Evolutionary conservation across 2,113 vertebrate genomes (phyloP).

Genomic region (Cepphus grylle): DNA sequence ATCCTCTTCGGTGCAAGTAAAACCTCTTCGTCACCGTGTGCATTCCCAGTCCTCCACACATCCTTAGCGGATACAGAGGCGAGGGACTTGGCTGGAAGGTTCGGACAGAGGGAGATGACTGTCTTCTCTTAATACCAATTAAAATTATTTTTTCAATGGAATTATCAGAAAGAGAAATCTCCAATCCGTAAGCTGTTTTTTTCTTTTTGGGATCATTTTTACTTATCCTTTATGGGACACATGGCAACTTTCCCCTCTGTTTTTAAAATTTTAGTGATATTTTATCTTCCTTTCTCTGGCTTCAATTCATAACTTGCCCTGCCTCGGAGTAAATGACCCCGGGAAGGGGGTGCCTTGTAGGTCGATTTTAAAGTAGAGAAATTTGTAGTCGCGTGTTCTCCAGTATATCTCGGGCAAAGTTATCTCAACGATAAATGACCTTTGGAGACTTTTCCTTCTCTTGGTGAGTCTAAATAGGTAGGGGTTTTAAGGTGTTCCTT

Average conservation of each 20-base stretch:
- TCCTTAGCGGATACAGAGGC: neutral
- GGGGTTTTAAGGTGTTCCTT: slow-evolving; percentile 42
- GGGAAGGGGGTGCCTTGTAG: neutral
- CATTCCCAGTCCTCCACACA: neutral
- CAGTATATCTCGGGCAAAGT: neutral
- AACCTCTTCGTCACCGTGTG: neutral
- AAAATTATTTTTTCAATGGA: neutral
- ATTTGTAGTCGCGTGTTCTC: neutral
- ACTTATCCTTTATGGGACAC: neutral
- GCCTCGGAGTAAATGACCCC: slow-evolving; percentile 1
- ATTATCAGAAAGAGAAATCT: neutral
- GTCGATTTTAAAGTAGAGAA: slow-evolving; percentile 29
- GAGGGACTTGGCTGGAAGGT: neutral
- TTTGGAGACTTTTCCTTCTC: slow-evolving; percentile 29
- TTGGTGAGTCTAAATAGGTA: slow-evolving; percentile 15
- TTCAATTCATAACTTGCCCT: slow-evolving; percentile 36
- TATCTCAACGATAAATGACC: neutral
- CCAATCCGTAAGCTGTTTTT: neutral
- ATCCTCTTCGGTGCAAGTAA: neutral
- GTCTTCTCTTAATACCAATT: neutral
- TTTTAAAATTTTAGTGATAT: slow-evolving; percentile 2
- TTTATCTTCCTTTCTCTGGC: slow-evolving; percentile 29
- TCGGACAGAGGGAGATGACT: neutral
- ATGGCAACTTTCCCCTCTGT: neutral
- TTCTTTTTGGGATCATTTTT: neutral